Evolutionary conservation across 2,888 invertebrate species (phyloP), one percentile per base, ranked within the genome.

Genomic region (Meta bourneti): DNA sequence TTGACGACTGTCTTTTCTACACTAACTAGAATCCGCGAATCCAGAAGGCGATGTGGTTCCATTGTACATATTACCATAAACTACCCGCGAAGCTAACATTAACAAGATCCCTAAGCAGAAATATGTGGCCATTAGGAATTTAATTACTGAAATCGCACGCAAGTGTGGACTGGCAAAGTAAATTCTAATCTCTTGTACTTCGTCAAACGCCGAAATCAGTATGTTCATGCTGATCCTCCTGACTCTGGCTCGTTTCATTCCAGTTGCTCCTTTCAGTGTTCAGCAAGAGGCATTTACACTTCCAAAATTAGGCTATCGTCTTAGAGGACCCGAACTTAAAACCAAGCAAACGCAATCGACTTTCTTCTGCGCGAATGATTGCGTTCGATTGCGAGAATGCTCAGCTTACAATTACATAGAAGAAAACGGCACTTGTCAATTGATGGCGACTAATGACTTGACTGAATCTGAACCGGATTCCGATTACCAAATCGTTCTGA

Each of bases 341-440:
- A 87, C 34, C 0, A 70, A 82, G 48, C 16, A 85, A 16, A 72
- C 79, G 9, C 74, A 61, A 20, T 87, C 91, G 16, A 86, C 91
- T 8, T 81, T 82, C 69, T 71, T 86, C 19, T 91, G 91, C 16
- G 91, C 91, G 11, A 86, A 87, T 78, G 86, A 82, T 20, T 91
- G 91, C 49, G 78, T 91, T 49, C 82, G 91, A 6, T 13, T 91
- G 34, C 7, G 61, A 9, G 85, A 87, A 19, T 91, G 91, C 16
- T 54, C 70, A 16, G 91, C 91, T 6, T 91, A 77, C 51, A 91
- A 91, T 54, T 91, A 87, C 48, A 51, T 75, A 20, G 81, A 87
- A 2, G 77, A 54, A 54, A 91, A 91, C 19, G 87, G 80, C 9
- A 87, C 87, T 7, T 91, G 91, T 61, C 86, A 91, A 9, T 20